A percentile compares a stretch with the other conserved stretches of the same genome.
Conservation (phyloP, 2,888 invertebrate species). For the Scaptomyza tumidula region DNA sequence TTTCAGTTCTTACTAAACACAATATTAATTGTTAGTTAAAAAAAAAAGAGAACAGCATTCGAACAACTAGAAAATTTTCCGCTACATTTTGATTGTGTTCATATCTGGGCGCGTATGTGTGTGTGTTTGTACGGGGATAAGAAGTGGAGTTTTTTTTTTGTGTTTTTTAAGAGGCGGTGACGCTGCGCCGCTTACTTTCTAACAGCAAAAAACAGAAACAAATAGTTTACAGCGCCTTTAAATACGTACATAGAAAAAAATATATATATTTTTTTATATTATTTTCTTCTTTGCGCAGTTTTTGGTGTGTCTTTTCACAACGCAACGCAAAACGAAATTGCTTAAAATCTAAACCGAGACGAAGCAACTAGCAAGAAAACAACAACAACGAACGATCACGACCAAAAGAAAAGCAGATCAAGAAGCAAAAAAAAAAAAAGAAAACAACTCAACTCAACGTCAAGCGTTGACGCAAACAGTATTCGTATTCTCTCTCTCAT, state of each 20-base stretch:
- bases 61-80: slow-evolving; percentile 2
- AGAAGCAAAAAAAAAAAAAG: slow-evolving; percentile 11
- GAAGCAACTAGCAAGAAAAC: slow-evolving; percentile 37
- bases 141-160: slow-evolving; percentile 16
- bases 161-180: slow-evolving; percentile 52
- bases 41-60: slow-evolving; percentile 1
- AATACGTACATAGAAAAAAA: background rate
- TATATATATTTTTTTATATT: slow-evolving; percentile 12
- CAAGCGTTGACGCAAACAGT: slow-evolving; percentile 53
- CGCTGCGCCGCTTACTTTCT: slow-evolving; percentile 33
- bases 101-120: slow-evolving; percentile 11
- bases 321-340: slow-evolving; percentile 46
- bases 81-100: slow-evolving; percentile 2
- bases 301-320: slow-evolving; percentile 52
- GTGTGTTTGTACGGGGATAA: slow-evolving; percentile 7
- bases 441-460: slow-evolving; percentile 47
- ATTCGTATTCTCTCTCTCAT: slow-evolving; percentile 46
- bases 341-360: slow-evolving; percentile 33
- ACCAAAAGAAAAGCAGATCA: slow-evolving; percentile 28
- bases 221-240: slow-evolving; percentile 25
- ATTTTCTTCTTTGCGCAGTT: slow-evolving; percentile 38
- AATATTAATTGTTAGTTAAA: slow-evolving; percentile 8
- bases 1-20: slow-evolving; percentile 17
- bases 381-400: slow-evolving; percentile 38
- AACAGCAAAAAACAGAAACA: slow-evolving; percentile 18